A percentile compares a stretch with the other conserved stretches of the same genome.
These are phyloP conservation scores for Solea senegalensis DNA, from an alignment of 2,113 vertebrate genomes.

Conservation along the genomic window DNA sequence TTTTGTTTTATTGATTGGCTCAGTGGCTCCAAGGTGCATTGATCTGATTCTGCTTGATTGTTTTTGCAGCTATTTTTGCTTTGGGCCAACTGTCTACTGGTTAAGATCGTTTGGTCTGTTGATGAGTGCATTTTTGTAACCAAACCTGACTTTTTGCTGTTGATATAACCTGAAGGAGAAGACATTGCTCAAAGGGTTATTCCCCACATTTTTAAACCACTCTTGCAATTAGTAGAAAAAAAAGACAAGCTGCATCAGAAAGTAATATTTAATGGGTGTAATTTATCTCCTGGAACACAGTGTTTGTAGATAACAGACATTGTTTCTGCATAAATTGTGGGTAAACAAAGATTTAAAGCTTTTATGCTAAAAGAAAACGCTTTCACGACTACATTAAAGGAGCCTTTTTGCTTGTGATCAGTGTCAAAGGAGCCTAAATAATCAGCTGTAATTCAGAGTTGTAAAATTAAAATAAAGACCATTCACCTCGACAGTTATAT, in stretches of 20 bases:
- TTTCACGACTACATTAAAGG: not conserved
- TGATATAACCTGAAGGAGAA: too few species aligned
- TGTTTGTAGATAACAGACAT: slow-evolving; percentile 10
- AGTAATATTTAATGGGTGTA: not conserved
- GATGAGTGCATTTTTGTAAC: not conserved
- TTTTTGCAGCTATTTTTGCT: not conserved
- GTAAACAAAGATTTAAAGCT: slow-evolving; percentile 17
- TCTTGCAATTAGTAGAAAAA: too few species aligned
- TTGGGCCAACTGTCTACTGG: not conserved
- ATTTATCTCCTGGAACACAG: slow-evolving; percentile 18
- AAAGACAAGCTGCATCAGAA: not conserved
- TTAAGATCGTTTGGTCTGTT: not conserved
- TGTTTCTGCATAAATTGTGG: slow-evolving; percentile 4
- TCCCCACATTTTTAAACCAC: too few species aligned
- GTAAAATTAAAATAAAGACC: not conserved
- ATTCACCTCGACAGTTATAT: not conserved
- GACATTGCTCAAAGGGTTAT: too few species aligned
- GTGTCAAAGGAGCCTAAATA: slow-evolving; percentile 4
- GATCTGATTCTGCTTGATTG: not conserved
- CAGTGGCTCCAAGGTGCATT: not conserved
- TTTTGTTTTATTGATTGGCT: not conserved
- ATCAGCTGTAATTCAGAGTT: slow-evolving; percentile 10
- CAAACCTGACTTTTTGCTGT: not conserved
- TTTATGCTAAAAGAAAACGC: not conserved
- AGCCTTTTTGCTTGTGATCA: not conserved